Base-by-base conservation (phyloP, 2,888 invertebrate species). In the Acanthacorydalis orientalis region DNA sequence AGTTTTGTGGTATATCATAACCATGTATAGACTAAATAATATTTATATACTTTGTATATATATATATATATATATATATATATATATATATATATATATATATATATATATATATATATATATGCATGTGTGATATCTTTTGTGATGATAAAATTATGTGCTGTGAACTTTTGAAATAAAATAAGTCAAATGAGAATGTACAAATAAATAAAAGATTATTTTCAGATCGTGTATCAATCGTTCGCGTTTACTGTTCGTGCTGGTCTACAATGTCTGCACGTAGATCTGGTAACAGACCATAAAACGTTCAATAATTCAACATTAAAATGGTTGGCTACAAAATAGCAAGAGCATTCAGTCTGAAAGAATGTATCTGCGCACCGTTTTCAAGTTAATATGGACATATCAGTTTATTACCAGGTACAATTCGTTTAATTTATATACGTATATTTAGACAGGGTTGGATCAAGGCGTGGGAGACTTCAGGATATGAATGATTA, bases 281-380 rank as follows among this genome's bases (percentile, higher is more conserved):
- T 15, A 15, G 39, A 38, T 38, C 43, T 31, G 32, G 32, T 15
- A 44, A 40, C 34, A 40, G 42, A 41, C 41, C 46, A 40, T 47
- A 47, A 47, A 47, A 47, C 35, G 33, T 47, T 47, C 47, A 47
- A 47, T 47, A 47, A 47, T 47, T 47, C 39, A 41, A 47, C 47
- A 47, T 47, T 47, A 47, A 47, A 47, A 32, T 34, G 41, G 42
- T 16, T 42, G 12, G 40, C 46, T 42, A 42, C 47, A 47, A 47
- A 39, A 48, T 48, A 48, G 45, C 16, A 14, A 23, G 23, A 23
- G 6, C 23, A 23, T 23, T 23, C 32, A 12, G 44, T 31, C 15
- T 48, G 40, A 45, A 45, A 40, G 44, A 40, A 39, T 48, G 48
- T 48, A 44, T 44, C 23, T 23, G 23, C 23, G 23, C 23, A 23